A percentile compares a stretch with the other conserved stretches of the same genome.
These are phyloP conservation scores for Parauchenoglanis ngamensis DNA, from an alignment of 2,797 vertebrate genomes.

Conservation along the genomic window DNA sequence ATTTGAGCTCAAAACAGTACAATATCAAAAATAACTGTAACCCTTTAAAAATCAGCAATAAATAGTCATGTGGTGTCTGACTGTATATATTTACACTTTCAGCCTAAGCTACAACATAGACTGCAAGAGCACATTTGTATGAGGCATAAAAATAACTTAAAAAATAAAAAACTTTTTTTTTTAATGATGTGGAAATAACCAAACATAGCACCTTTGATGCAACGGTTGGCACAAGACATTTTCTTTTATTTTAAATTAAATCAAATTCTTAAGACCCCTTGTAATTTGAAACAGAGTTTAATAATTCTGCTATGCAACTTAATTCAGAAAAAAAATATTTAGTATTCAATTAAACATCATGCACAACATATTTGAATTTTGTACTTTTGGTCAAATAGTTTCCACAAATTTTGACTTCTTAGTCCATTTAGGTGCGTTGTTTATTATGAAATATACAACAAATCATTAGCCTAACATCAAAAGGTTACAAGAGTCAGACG, in stretches of 20 bases:
- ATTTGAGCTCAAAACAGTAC: conserved; percentile 73
- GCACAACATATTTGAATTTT: conserved; percentile 70
- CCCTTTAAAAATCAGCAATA: conserved; percentile 82
- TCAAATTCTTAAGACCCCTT: conserved; percentile 55
- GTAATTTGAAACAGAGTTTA: conserved; percentile 47
- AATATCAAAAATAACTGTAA: conserved; percentile 84
- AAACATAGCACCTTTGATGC: conserved; percentile 57
- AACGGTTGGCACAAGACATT: conserved; percentile 47
- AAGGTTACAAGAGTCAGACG: conserved; percentile 44
- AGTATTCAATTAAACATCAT: conserved; percentile 73
- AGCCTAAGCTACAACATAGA: conserved; percentile 68
- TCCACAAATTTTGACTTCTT: conserved; percentile 30
- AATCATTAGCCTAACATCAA: conserved; percentile 47
- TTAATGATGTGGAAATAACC: conserved; percentile 43
- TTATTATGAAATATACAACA: conserved; percentile 48
- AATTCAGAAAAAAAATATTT: conserved; percentile 64
- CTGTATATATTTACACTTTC: conserved; percentile 75
- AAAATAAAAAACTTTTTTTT: conserved; percentile 51
- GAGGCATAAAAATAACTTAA: conserved; percentile 73
- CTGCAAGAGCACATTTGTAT: conserved; percentile 62
- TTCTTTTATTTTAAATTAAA: conserved; percentile 55
- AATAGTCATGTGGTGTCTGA: conserved; percentile 77
- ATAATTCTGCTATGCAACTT: conserved; percentile 65
- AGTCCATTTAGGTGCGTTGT: conserved; percentile 32
- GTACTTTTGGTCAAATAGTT: conserved; percentile 51